phyloP scores from a whole-genome alignment of 2,888 invertebrate genomes.

The Abrostola tripartita region DNA sequence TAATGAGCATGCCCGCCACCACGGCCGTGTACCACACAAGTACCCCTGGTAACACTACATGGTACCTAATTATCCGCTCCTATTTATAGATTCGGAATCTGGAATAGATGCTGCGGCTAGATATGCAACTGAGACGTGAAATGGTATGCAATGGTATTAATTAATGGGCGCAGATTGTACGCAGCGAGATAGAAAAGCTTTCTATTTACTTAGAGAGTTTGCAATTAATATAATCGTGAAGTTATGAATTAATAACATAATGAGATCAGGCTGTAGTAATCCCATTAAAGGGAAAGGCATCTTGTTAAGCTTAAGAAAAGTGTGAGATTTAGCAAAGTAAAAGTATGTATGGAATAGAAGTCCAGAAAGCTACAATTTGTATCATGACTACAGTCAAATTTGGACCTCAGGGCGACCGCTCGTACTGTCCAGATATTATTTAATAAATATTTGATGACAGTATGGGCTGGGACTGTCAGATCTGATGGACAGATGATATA shows the following conservation, averaged over 20 bases:
- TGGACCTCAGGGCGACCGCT: too few species aligned
- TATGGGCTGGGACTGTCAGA: too few species aligned
- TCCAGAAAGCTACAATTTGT: too few species aligned
- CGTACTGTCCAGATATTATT: too few species aligned
- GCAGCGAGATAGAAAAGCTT: background rate
- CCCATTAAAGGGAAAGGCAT: too few species aligned
- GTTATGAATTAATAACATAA: background rate
- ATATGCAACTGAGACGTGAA: conserved; percentile 28
- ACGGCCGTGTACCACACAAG: conserved; percentile 23
- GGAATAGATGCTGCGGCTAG: conserved; percentile 30
- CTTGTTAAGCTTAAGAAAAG: too few species aligned
- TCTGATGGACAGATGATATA: too few species aligned
- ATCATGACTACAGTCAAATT: too few species aligned
- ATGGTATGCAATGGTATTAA: conserved; percentile 34
- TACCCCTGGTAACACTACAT: conserved; percentile 27
- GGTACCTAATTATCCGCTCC: conserved; percentile 50
- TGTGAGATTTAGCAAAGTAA: too few species aligned
- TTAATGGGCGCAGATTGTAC: conserved; percentile 21
- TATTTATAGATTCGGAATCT: conserved; percentile 54
- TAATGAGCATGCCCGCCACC: conserved; percentile 43
- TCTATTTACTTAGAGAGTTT: background rate
- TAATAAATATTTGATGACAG: too few species aligned
- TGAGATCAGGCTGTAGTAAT: too few species aligned
- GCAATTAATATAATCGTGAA: background rate
- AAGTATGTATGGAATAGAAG: too few species aligned